phyloP scores from a whole-genome alignment of 1,140 invertebrate genomes.

The Steinernema khuongi region DNA sequence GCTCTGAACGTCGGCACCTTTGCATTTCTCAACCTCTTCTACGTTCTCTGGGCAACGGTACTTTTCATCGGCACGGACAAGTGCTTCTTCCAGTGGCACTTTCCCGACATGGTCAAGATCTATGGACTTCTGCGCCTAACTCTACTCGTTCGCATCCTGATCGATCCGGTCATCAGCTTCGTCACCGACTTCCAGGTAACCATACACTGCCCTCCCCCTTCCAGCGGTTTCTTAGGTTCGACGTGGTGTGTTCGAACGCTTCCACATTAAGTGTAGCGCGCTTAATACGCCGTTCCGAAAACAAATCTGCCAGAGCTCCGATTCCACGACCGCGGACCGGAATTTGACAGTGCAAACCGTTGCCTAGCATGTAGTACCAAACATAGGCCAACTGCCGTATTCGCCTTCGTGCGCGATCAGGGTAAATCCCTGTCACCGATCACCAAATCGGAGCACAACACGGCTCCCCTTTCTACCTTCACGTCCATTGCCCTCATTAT shows the following conservation, averaged over 20 bases:
- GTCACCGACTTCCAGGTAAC: conserved; percentile 39
- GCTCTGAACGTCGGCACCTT: conserved; percentile 49
- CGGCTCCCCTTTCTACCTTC: too few species aligned
- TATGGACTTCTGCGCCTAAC: conserved; percentile 22
- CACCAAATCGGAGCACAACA: too few species aligned
- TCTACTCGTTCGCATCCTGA: conserved; percentile 29
- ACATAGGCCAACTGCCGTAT: too few species aligned
- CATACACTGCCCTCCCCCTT: too few species aligned
- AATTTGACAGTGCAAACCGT: too few species aligned
- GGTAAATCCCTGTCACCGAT: too few species aligned
- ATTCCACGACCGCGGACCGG: background rate
- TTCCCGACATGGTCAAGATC: conserved; percentile 33
- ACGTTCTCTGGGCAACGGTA: conserved; percentile 43
- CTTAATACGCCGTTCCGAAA: background rate
- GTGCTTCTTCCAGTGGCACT: conserved; percentile 33
- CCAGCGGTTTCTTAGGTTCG: background rate
- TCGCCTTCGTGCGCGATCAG: too few species aligned
- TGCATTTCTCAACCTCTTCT: conserved; percentile 46
- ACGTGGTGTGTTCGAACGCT: background rate
- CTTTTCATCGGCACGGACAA: conserved; percentile 26
- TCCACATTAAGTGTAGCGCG: background rate
- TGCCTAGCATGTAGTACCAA: too few species aligned
- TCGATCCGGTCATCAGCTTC: conserved; percentile 32
- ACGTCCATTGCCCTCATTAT: too few species aligned
- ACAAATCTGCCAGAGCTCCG: background rate